These are phyloP conservation scores for Antedon mediterranea DNA, from an alignment of 53 echinoderm and acorn worm genomes.

Conservation along the genomic window DNA sequence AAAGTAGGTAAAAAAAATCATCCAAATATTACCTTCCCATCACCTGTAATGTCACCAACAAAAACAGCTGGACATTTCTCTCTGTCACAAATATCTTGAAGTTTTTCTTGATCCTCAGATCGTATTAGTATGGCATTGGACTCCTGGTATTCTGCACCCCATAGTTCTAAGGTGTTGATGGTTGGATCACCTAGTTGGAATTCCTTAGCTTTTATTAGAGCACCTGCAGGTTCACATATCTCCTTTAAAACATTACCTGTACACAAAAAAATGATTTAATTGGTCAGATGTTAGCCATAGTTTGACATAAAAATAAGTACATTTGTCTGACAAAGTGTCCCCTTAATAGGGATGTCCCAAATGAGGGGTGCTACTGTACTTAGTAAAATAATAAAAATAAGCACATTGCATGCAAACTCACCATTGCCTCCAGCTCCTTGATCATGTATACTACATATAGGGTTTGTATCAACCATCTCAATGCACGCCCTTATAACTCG, in stretches of 20 bases:
- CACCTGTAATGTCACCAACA: constrained; percentile 87
- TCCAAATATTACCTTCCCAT: constrained; percentile 95
- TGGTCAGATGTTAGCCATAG: too few species aligned
- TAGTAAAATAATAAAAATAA: too few species aligned
- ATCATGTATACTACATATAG: constrained; percentile 92
- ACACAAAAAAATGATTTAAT: neutral
- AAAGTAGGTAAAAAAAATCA: neutral
- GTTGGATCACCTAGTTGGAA: constrained; percentile 88
- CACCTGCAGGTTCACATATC: constrained; percentile 85
- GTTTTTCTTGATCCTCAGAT: constrained; percentile 31
- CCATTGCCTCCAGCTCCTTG: constrained; percentile 98
- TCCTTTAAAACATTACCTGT: constrained; percentile 92
- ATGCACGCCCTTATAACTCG: constrained; percentile 83
- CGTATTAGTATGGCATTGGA: constrained; percentile 76
- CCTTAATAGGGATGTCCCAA: too few species aligned
- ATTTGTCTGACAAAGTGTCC: too few species aligned
- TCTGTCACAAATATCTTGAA: constrained; percentile 50
- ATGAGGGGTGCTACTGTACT: too few species aligned
- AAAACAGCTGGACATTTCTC: constrained; percentile 82
- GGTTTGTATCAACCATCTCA: constrained; percentile 58
- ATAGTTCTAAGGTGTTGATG: constrained; percentile 90
- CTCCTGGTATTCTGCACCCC: constrained; percentile 99
- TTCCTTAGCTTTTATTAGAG: constrained; percentile 75
- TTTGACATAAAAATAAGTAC: too few species aligned
- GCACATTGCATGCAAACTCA: too few species aligned